Evolutionary conservation across 2,888 invertebrate genomes (phyloP), one percentile per base, ranked within the genome.

Genomic region (Kryphioiulus occultus): DNA sequence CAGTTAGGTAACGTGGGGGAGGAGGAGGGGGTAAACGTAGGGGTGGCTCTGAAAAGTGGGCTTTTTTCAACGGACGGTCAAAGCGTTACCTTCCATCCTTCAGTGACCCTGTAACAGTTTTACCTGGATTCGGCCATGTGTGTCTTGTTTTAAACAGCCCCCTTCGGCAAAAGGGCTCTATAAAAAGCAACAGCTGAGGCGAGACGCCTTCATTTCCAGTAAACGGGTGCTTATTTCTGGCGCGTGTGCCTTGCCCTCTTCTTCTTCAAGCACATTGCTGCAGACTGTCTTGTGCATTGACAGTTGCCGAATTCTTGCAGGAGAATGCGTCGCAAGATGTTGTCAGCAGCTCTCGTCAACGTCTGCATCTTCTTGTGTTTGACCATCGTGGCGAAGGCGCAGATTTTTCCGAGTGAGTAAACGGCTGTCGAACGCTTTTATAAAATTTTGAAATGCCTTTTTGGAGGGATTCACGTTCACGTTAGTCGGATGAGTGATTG

Each of bases 1-100:
- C n/a, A 78, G 35, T 35, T 78, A 78, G 30, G 78, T 78, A 68
- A 78, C 78, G 78, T 30, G 78, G 78, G 78, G 78, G 78, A 78
- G 78, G 78, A 78, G 78, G 78, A 68, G 68, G 78, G 78, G 78
- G 78, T 26, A 15, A 30, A 30, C 26, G 78, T 15, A 30, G 78
- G 78, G 78, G 78, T 78, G 78, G 78, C 15, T 78, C 26, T 26
- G 78, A 78, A 30, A 78, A 78, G 78, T 78, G 30, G 78, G 30
- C 78, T 78, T 26, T 78, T 78, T 78, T 78, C 3, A 15, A 78
- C 17, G 78, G 26, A 78, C 78, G 78, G 78, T 78, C 78, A 78
- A 78, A 78, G 78, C 78, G 78, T 78, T 78, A 78, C 78, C 78
- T 78, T 78, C 30, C 78, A 78, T 78, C 78, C 78, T 78, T 78